A percentile compares a stretch with the other conserved stretches of the same genome.
phyloP scores from a whole-genome alignment of 2,888 invertebrate species.

The Dioctria linearis region DNA sequence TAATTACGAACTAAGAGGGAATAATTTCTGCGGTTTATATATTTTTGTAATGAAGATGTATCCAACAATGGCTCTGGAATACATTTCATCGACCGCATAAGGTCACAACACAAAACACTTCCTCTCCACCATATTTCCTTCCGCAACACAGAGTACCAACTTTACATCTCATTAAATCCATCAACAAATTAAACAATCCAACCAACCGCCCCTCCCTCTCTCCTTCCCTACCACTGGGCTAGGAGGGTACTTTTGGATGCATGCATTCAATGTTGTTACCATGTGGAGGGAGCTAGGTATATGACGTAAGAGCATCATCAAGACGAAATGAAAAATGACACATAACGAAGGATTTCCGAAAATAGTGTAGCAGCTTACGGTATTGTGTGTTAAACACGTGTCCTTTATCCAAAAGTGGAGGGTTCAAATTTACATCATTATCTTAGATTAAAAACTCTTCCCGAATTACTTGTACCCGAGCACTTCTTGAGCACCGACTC shows the following conservation, averaged over 20 bases:
- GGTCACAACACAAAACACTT: neutral
- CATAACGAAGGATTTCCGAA: conserved; percentile 11
- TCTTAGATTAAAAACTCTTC: conserved; percentile 25
- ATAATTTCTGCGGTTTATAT: neutral
- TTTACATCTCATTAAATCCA: conserved; percentile 47
- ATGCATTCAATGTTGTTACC: conserved; percentile 14
- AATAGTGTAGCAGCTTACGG: neutral
- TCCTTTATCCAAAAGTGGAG: conserved; percentile 1
- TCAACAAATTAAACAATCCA: conserved; percentile 29
- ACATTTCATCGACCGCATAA: conserved; percentile 13
- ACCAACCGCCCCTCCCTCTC: no score
- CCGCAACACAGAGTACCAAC: conserved; percentile 8
- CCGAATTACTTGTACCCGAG: neutral
- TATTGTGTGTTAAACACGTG: conserved; percentile 22
- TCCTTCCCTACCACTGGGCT: neutral
- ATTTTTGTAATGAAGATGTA: neutral
- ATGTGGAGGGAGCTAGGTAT: neutral
- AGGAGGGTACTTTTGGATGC: neutral
- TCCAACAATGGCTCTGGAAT: neutral
- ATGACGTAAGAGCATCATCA: no score
- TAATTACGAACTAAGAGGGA: no score
- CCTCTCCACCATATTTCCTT: conserved; percentile 1
- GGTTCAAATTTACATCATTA: conserved; percentile 8
- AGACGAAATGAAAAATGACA: conserved; percentile 16
- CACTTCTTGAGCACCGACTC: no score